Evolutionary conservation across 37 sponge, comb jelly and placozoan genomes (phyloP).

Genomic region (Ephydatia muelleri): DNA sequence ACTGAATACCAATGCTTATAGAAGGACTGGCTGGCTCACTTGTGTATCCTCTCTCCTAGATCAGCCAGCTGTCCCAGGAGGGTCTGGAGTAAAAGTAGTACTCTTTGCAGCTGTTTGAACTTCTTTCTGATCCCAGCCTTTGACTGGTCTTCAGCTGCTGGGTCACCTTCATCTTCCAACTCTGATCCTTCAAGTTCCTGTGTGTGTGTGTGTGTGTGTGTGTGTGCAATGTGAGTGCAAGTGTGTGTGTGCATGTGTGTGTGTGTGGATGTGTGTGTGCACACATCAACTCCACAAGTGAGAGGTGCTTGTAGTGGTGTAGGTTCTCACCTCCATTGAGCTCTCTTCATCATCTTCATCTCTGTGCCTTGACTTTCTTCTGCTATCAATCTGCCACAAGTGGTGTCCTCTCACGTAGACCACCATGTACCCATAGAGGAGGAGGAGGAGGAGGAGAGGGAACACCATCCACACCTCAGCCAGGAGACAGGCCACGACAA

Average conservation of each 20-base stretch:
- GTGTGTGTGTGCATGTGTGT: too few species aligned
- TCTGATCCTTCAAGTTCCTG: too few species aligned
- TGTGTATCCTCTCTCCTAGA: conserved; percentile 79
- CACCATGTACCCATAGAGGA: conserved; percentile 75
- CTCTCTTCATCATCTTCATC: neutral
- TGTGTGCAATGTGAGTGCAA: too few species aligned
- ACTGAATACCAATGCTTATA: too few species aligned
- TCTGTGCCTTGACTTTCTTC: neutral
- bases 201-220: too few species aligned
- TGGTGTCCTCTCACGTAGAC: conserved; percentile 24
- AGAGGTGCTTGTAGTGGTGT: too few species aligned
- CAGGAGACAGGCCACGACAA: conserved; percentile 46
- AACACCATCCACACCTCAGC: conserved; percentile 86
- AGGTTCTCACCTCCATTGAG: too few species aligned
- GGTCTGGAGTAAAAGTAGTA: conserved; percentile 78
- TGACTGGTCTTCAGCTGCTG: neutral
- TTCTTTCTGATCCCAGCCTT: conserved; percentile 15
- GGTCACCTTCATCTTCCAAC: neutral
- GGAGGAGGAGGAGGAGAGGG: conserved; percentile 30
- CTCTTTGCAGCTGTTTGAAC: conserved; percentile 55
- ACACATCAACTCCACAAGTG: too few species aligned
- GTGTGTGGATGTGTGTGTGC: conserved; percentile 1
- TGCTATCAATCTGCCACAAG: conserved; percentile 21
- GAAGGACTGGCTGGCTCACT: conserved; percentile 42
- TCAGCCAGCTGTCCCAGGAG: conserved; percentile 62